Percentiles rank a stretch among this genome's conserved stretches.
phyloP scores from a whole-genome alignment of 2,888 invertebrate genomes.

The Trichopria drosophilae region DNA sequence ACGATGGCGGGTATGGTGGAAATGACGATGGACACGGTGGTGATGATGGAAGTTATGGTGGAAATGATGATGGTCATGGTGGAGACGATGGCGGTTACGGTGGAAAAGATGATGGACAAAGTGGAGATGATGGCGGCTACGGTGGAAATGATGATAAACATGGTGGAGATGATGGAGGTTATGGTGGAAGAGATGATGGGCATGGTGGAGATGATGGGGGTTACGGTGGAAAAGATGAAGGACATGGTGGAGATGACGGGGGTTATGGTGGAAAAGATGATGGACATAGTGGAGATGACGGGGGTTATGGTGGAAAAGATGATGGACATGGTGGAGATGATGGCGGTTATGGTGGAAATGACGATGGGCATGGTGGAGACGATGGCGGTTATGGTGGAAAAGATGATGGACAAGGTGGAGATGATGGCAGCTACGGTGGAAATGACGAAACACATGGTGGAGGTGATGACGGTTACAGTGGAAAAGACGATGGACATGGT shows the following conservation, averaged over 20 bases:
- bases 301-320: slow-evolving; percentile 11
- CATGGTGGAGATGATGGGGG: slow-evolving; percentile 4
- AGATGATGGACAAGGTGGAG: slow-evolving; percentile 20
- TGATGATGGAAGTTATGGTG: slow-evolving; percentile 4
- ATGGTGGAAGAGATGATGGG: not conserved
- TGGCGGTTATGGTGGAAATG: slow-evolving; percentile 14
- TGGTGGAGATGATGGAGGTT: slow-evolving; percentile 13
- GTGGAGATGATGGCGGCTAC: slow-evolving; percentile 14
- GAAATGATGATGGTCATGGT: slow-evolving; percentile 14
- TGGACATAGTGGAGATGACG: slow-evolving; percentile 5
- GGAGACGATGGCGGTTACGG: not conserved
- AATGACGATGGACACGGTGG: no score
- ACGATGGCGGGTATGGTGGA: not conserved
- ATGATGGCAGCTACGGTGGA: slow-evolving; percentile 8
- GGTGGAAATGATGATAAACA: slow-evolving; percentile 1
- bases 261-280: not conserved
- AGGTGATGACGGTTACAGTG: not conserved
- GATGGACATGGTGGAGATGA: slow-evolving; percentile 5
- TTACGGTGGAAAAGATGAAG: slow-evolving; percentile 6
- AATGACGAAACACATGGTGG: slow-evolving; percentile 1
- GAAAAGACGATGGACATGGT: not conserved
- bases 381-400: slow-evolving; percentile 1
- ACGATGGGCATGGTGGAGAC: not conserved
- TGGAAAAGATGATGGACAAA: slow-evolving; percentile 18
- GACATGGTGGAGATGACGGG: slow-evolving; percentile 15